A percentile compares a stretch with the other conserved stretches of the same genome.
Conservation (phyloP, 1,140 invertebrate genomes). For the Chymomyza costata region DNA sequence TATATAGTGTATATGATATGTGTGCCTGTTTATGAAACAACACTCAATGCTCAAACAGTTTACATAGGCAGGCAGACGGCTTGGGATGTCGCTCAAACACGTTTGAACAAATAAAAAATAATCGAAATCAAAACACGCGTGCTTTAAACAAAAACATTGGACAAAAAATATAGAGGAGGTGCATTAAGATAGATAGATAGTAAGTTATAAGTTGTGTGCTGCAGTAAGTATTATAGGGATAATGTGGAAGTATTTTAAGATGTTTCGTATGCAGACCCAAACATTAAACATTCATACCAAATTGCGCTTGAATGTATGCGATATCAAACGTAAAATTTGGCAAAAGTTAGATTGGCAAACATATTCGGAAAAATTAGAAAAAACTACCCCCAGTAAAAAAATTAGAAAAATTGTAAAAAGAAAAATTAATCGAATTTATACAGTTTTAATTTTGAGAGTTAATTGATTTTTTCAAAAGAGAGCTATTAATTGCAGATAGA, state of each 20-base stretch:
- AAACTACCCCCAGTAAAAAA: conserved; percentile 11
- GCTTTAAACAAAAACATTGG: conserved; percentile 27
- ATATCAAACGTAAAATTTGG: conserved; percentile 10
- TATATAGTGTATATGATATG: no score
- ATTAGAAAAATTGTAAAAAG: background rate
- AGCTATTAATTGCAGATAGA: conserved; percentile 25
- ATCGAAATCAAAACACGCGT: conserved; percentile 38
- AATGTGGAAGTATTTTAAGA: no score
- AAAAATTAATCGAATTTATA: conserved; percentile 14
- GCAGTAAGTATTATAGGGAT: no score
- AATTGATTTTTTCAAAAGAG: conserved; percentile 13
- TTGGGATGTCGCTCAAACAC: no score
- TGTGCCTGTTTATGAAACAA: no score
- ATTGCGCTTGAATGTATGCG: background rate
- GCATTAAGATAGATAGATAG: no score
- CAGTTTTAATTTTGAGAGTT: conserved; percentile 22
- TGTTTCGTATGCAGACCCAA: no score
- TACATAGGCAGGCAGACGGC: no score
- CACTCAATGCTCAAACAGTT: no score
- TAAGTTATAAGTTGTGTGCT: no score
- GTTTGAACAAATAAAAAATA: conserved; percentile 33
- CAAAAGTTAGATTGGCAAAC: conserved; percentile 19
- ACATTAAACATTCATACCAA: no score
- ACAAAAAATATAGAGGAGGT: no score
- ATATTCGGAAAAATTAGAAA: conserved; percentile 10